phyloP scores from a whole-genome alignment of 1,140 invertebrate species.

The Pseudomyrmex flavicornis region DNA sequence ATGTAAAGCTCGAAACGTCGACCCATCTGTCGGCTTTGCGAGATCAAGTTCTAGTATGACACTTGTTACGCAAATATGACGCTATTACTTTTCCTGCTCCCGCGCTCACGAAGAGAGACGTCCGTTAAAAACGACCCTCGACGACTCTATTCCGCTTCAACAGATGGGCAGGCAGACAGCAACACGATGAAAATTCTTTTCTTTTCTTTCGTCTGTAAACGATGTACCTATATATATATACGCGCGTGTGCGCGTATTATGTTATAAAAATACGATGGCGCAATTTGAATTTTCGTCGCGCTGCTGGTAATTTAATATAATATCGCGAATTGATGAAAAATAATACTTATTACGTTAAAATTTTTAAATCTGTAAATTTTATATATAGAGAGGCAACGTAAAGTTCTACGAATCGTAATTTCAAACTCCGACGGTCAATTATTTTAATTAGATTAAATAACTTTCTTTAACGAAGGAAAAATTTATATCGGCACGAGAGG shows the following conservation, averaged over 20 bases:
- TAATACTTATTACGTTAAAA: no score
- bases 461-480: neutral
- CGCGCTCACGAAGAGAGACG: constrained; percentile 31
- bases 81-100: constrained; percentile 74
- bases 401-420: neutral
- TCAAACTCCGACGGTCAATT: neutral
- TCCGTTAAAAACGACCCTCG: constrained; percentile 70
- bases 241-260: neutral
- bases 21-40: constrained; percentile 80
- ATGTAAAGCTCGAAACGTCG: constrained; percentile 78
- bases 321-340: neutral
- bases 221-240: no score
- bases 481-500: neutral
- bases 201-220: no score
- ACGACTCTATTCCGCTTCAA: constrained; percentile 20
- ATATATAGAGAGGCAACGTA: neutral
- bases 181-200: constrained; percentile 40
- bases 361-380: neutral
- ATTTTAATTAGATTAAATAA: constrained; percentile 10
- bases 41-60: constrained; percentile 78
- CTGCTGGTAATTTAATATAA: neutral
- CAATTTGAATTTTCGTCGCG: no score
- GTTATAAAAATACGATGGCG: neutral
- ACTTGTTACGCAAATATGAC: constrained; percentile 82
- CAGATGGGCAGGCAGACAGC: constrained; percentile 24